Evolutionary conservation across 1,140 invertebrate genomes (phyloP).

Genomic region (Spodoptera frugiperda): DNA sequence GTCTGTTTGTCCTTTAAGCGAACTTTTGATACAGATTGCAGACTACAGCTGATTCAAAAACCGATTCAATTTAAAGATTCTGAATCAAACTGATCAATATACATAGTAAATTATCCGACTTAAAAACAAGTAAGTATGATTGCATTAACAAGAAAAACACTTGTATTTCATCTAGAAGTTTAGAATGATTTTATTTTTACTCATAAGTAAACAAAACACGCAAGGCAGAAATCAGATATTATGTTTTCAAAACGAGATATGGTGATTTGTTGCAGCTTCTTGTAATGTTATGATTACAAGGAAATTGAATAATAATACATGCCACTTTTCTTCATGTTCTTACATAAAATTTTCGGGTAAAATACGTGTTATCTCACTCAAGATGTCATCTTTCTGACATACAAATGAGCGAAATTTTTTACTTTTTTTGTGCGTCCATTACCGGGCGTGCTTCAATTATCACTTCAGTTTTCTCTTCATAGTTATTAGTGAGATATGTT

Average conservation of each 20-base stretch:
- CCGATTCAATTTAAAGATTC: no score
- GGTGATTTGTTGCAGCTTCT: background rate
- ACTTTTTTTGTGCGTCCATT: slow-evolving; percentile 41
- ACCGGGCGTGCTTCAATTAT: slow-evolving; percentile 53
- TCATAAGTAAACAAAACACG: background rate
- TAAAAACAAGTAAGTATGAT: background rate
- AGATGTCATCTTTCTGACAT: slow-evolving; percentile 27
- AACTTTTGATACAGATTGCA: no score
- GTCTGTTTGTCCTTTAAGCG: background rate
- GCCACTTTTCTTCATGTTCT: background rate
- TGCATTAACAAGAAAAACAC: background rate
- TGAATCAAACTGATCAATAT: no score
- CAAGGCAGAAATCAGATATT: background rate
- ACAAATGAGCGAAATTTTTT: slow-evolving; percentile 31
- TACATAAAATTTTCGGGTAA: background rate
- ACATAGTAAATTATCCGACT: no score
- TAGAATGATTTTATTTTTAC: background rate
- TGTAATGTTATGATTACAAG: background rate
- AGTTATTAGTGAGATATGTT: slow-evolving; percentile 56
- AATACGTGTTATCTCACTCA: slow-evolving; percentile 27
- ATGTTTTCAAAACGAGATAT: background rate
- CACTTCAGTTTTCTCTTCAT: slow-evolving; percentile 49
- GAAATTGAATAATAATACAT: background rate
- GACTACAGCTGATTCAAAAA: no score
- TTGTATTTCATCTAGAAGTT: no score